Percentiles rank a stretch among this genome's conserved stretches.
phyloP scores from a whole-genome alignment of 1,140 invertebrate species.

The Conus betulinus region DNA sequence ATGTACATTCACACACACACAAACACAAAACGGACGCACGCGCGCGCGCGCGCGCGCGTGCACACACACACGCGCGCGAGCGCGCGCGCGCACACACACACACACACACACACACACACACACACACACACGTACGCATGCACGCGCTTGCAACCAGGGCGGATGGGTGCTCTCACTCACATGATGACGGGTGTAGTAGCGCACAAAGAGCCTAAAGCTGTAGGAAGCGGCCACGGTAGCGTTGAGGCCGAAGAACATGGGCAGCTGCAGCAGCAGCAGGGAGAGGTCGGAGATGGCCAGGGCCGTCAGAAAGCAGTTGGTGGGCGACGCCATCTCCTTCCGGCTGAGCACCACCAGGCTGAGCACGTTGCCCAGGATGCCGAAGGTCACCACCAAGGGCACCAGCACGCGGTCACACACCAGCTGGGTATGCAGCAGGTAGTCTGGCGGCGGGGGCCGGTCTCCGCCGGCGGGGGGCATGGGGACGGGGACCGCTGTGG shows the following conservation, averaged over 20 bases:
- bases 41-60: neutral
- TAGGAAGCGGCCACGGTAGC: slow-evolving; percentile 13
- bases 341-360: slow-evolving; percentile 89
- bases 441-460: slow-evolving; percentile 35
- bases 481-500: neutral
- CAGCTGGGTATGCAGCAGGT: slow-evolving; percentile 35
- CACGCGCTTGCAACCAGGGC: neutral
- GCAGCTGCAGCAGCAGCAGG: slow-evolving; percentile 53
- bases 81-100: no score
- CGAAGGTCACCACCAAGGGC: slow-evolving; percentile 87
- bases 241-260: slow-evolving; percentile 46
- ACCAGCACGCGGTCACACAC: slow-evolving; percentile 71
- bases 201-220: slow-evolving; percentile 45
- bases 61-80: neutral
- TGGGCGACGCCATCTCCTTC: slow-evolving; percentile 93
- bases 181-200: slow-evolving; percentile 49
- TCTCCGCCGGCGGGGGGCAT: slow-evolving; percentile 7
- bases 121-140: slow-evolving; percentile 21
- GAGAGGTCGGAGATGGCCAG: slow-evolving; percentile 89
- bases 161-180: slow-evolving; percentile 37
- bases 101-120: neutral
- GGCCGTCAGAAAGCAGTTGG: slow-evolving; percentile 93
- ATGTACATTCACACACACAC: neutral
- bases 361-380: slow-evolving; percentile 90
- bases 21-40: neutral